Base-by-base conservation (phyloP, 2,113 vertebrate species). In the Procavia capensis region DNA sequence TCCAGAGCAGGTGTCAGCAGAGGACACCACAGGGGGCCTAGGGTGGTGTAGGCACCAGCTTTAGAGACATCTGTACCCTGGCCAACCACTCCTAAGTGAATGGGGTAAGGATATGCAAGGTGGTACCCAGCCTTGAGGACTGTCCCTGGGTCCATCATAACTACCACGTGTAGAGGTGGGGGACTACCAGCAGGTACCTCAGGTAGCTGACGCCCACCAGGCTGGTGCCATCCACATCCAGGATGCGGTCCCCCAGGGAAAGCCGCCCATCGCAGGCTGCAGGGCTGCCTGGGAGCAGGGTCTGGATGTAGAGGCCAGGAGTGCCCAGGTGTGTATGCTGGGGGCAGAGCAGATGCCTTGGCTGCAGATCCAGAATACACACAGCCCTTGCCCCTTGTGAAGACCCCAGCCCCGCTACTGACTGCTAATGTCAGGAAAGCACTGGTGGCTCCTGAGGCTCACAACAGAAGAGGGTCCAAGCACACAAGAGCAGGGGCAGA, bases 271-370 rank as follows among this genome's bases (percentile, higher is more conserved):
- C 99, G 0, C 98, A 90, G 0, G 99, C 99, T 0, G 99, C 99
- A 0, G 99, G 99, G 57, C 99, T 99, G 43, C 99, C 99, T 0
- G 99, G 99, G 24, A 99, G 99, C 96, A 99, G 98, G 0, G 99
- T 99, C 97, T 99, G 98, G 98, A 99, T 99, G 98, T 99, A 99
- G 97, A 99, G 99, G 66, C 99, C 99, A 0, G 99, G 99, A 63
- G 99, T 95, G 13, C 99, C 99, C 88, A 99, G 98, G 4, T 99
- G 98, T 0, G 99, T 99, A 98, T 99, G 99, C 99, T 99, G 98
- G 41, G 59, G 50, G 54, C 1, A 54, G 25, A 86, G 47, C 29
- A n/a, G 76, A 47, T 5, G n/a, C 27, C 76, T 85, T 79, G 88
- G 72, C 25, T 54, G n/a, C 13, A 47, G 34, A 10, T 54, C n/a